Evolutionary conservation across 1,140 invertebrate genomes (phyloP).

Genomic region (Caenorhabditis latens): DNA sequence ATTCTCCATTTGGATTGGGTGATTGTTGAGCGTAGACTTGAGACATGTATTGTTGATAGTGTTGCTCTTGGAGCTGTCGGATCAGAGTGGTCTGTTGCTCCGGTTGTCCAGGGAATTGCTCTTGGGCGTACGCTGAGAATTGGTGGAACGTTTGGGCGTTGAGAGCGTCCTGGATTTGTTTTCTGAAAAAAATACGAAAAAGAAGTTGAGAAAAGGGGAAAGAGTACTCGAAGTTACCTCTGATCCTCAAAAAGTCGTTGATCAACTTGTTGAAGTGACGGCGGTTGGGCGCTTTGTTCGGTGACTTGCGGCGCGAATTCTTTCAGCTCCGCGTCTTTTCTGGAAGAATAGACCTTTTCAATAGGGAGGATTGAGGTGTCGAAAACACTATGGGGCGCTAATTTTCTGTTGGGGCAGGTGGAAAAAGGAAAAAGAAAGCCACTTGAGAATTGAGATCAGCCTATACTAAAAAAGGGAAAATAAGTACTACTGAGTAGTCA

Average conservation of each 20-base stretch:
- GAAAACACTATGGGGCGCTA: no score
- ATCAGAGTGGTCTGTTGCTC: slow-evolving; percentile 81
- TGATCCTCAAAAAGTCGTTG: slow-evolving; percentile 62
- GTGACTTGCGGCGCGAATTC: slow-evolving; percentile 33
- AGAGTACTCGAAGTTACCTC: neutral
- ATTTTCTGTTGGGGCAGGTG: neutral
- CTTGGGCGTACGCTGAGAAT: slow-evolving; percentile 92
- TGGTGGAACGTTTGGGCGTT: slow-evolving; percentile 95
- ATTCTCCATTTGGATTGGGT: slow-evolving; percentile 38
- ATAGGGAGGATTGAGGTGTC: neutral
- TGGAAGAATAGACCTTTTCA: neutral
- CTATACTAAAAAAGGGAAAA: no score
- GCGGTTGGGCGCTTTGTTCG: slow-evolving; percentile 55
- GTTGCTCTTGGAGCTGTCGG: slow-evolving; percentile 69
- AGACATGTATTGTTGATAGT: slow-evolving; percentile 69
- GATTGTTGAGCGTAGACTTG: slow-evolving; percentile 67
- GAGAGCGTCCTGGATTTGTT: slow-evolving; percentile 91
- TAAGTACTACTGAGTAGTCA: no score
- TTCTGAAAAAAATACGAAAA: slow-evolving; percentile 61
- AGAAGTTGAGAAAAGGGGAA: neutral
- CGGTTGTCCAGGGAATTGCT: slow-evolving; percentile 91
- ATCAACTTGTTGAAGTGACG: slow-evolving; percentile 53
- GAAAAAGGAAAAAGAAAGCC: neutral
- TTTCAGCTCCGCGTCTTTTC: slow-evolving; percentile 49
- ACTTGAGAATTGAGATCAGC: no score